A percentile compares a stretch with the other conserved stretches of the same genome.
Conservation (phyloP, 2,888 invertebrate genomes). For the Napeogenes sylphis region DNA sequence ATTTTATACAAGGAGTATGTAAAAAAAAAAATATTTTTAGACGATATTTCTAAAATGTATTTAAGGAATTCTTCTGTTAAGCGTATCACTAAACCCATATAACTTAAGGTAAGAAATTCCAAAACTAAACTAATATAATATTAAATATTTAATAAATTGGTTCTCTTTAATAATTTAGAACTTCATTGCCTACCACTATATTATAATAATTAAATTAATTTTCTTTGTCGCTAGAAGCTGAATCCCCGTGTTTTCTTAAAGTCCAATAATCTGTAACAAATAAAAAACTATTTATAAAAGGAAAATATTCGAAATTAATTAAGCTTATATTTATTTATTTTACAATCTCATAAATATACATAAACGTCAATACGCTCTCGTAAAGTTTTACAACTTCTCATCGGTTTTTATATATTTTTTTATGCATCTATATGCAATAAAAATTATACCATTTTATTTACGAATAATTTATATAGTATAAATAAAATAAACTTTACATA, state of each 20-base stretch:
- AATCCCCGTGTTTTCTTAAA: slow-evolving; percentile 65
- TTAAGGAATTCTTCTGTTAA: too few species aligned
- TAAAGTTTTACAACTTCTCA: slow-evolving; percentile 21
- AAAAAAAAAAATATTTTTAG: too few species aligned
- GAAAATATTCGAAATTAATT: slow-evolving; percentile 11
- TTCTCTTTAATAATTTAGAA: slow-evolving; percentile 41
- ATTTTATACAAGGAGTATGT: too few species aligned
- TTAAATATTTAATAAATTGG: slow-evolving; percentile 43
- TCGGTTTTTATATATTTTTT: neutral
- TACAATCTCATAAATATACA: slow-evolving; percentile 22
- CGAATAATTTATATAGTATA: too few species aligned
- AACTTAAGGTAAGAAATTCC: slow-evolving; percentile 5
- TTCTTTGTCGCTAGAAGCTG: slow-evolving; percentile 68
- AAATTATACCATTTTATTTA: too few species aligned
- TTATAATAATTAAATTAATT: slow-evolving; percentile 49
- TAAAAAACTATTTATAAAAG: slow-evolving; percentile 35
- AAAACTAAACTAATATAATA: slow-evolving; percentile 19
- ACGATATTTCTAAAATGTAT: too few species aligned
- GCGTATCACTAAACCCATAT: slow-evolving; percentile 1
- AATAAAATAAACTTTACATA: too few species aligned
- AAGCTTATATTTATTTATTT: slow-evolving; percentile 3
- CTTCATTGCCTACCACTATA: slow-evolving; percentile 30
- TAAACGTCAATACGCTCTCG: slow-evolving; percentile 23
- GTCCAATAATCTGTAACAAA: slow-evolving; percentile 75
- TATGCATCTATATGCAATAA: too few species aligned